Conservation (phyloP, 2,113 vertebrate genomes). For the Chloroceryle aenea region DNA sequence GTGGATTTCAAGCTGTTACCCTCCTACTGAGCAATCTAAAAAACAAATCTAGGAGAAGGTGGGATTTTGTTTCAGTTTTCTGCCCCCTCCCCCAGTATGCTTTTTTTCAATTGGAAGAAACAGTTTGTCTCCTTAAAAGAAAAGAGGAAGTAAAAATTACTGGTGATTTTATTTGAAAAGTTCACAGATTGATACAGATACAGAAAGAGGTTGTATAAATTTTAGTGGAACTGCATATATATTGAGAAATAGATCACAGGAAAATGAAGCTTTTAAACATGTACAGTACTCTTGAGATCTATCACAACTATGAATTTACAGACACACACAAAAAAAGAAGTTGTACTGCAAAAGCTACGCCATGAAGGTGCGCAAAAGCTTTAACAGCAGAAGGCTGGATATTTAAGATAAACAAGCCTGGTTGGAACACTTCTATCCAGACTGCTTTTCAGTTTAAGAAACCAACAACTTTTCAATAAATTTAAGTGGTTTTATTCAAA, state of each 20-base stretch:
- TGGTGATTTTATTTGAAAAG: not conserved
- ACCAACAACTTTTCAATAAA: not conserved
- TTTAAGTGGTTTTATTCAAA: not conserved
- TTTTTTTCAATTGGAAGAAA: conserved; percentile 41
- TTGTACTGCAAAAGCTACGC: not conserved
- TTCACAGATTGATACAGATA: not conserved
- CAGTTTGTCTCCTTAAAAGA: conserved; percentile 35
- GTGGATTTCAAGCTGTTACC: conserved; percentile 33
- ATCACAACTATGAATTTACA: not conserved
- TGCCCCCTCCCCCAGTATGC: not conserved
- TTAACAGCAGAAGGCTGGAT: not conserved
- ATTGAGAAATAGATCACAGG: not conserved
- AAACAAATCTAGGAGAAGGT: not conserved
- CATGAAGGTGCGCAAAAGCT: not conserved
- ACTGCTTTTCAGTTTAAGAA: not conserved
- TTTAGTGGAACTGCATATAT: not conserved
- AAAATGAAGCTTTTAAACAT: not conserved
- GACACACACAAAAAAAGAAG: not conserved
- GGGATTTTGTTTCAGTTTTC: not conserved
- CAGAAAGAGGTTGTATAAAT: not conserved
- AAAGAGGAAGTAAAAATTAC: conserved; percentile 15
- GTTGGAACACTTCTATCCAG: not conserved
- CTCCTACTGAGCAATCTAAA: conserved; percentile 38
- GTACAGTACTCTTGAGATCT: not conserved
- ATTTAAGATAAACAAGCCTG: not conserved